Conservation (phyloP, 2,797 vertebrate genomes). For the Sphenodon punctatus region DNA sequence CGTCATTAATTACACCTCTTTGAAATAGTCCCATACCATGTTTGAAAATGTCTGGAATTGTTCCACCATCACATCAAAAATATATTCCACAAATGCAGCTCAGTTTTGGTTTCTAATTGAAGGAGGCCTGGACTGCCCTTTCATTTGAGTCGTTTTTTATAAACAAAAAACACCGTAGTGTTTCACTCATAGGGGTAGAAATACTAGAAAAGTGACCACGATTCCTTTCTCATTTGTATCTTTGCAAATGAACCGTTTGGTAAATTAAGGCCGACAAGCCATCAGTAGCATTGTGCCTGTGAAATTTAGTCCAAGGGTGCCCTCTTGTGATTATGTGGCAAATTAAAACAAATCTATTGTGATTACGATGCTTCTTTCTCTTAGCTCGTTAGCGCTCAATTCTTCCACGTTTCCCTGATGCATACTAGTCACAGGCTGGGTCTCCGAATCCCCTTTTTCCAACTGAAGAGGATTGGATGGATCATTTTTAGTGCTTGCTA, state of each 20-base stretch:
- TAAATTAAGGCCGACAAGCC: background rate
- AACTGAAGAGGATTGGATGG: background rate
- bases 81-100: too few species aligned
- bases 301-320: slow-evolving; percentile 36
- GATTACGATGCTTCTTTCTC: background rate
- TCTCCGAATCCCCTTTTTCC: background rate
- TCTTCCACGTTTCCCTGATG: background rate
- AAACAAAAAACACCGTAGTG: too few species aligned
- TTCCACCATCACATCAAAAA: too few species aligned
- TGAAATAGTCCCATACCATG: too few species aligned
- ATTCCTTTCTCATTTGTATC: background rate
- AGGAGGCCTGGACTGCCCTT: too few species aligned
- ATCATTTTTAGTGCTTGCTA: background rate
- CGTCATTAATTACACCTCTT: too few species aligned
- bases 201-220: too few species aligned
- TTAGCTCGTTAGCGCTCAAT: background rate
- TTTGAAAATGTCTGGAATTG: too few species aligned
- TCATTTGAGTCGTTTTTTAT: too few species aligned
- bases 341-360: background rate
- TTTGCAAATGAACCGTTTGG: background rate
- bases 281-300: background rate
- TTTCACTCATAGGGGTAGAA: too few species aligned
- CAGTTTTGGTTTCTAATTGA: too few species aligned
- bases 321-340: slow-evolving; percentile 51
- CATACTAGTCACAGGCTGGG: background rate